Evolutionary conservation across 2,888 invertebrate species (phyloP), one percentile per base, ranked within the genome.

Genomic region (Pardosa pseudoannulata): DNA sequence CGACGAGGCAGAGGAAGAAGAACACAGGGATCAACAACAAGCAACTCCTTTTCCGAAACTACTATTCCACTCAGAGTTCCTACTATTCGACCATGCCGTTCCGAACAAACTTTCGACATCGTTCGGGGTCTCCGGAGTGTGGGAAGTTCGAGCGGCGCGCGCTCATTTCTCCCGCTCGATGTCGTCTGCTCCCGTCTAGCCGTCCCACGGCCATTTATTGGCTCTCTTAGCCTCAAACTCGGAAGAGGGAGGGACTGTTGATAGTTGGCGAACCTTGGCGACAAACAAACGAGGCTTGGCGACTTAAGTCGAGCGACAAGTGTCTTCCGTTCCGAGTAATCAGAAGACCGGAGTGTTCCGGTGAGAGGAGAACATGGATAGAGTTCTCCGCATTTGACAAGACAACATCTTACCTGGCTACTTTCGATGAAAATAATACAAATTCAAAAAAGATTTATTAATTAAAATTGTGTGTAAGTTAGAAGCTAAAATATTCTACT

Each of bases 181-280:
- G 67, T 72, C 73, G 41, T 85, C 83, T 85, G 83, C 68, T 85
- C 67, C 39, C 39, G 73, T 36, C 36, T 46, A 46, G 67, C 78
- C 36, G n/a, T 36, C 67, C 28, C 83, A 56, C 83, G 78, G 83
- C 83, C 83, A 85, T 85, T 85, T 85, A 85, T 85, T 85, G 83
- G 83, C 39, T 64, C 78, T 50, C 71, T 23, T 9, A 11, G 23
- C 19, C 27, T 23, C 56, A 79, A 85, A 85, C 83, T 85, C 83
- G 68, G 73, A 72, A 78, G 67, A 46, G 39, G 73, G 41, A 23
- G 19, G 67, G 83, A 67, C 41, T 85, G 67, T 67, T 65, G 36
- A 28, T 7, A 16, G 1, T 79, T 85, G 83, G 83, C 73, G 83
- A 73, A 13, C 1, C 19, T 56, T 70, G 28, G 41, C 31, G 23